These are phyloP conservation scores for Drepana falcataria DNA, from an alignment of 2,888 invertebrate genomes.

Conservation along the genomic window DNA sequence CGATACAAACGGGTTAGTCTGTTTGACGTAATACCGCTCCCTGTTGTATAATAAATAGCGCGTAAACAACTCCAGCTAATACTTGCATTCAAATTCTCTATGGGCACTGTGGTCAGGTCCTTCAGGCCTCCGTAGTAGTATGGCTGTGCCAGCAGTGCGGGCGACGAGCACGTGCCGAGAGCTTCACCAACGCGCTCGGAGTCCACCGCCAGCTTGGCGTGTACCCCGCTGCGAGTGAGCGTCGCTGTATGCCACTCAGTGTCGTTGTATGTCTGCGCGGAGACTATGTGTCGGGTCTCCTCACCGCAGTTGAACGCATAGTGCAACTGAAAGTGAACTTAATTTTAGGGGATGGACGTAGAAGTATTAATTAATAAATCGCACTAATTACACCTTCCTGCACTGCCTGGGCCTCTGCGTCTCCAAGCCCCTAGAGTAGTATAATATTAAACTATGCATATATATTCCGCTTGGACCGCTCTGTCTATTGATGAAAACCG, in stretches of 20 bases:
- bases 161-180: slow-evolving; percentile 57
- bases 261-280: slow-evolving; percentile 81
- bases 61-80: too few species aligned
- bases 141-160: slow-evolving; percentile 82
- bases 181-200: slow-evolving; percentile 75
- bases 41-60: too few species aligned
- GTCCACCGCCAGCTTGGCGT: slow-evolving; percentile 84
- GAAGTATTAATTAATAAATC: too few species aligned
- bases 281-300: slow-evolving; percentile 78
- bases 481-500: too few species aligned
- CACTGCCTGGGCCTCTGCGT: too few species aligned
- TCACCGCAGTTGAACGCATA: slow-evolving; percentile 86
- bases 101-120: slow-evolving; percentile 49
- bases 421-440: too few species aligned
- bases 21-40: too few species aligned
- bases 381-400: too few species aligned
- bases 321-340: slow-evolving; percentile 70
- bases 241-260: slow-evolving; percentile 88
- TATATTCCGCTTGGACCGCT: too few species aligned
- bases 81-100: slow-evolving; percentile 41
- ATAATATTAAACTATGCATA: too few species aligned
- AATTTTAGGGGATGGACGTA: background rate
- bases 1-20: too few species aligned
- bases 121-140: slow-evolving; percentile 90
- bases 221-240: slow-evolving; percentile 80